Conservation (phyloP, 2,888 invertebrate species). For the Drosophila mercatorum region DNA sequence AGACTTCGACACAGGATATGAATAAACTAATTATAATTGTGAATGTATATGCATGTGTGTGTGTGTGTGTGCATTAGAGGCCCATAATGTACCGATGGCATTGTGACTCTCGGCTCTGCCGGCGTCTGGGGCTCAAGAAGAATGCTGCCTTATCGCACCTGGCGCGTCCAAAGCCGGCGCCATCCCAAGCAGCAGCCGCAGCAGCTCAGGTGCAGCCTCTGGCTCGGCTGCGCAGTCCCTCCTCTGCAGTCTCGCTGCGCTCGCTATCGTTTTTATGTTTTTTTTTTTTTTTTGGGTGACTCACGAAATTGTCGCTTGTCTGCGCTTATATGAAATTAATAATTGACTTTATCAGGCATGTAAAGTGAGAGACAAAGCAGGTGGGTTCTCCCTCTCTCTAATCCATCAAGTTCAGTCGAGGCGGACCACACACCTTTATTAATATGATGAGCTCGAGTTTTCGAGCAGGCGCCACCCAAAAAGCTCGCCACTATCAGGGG, state of each 20-base stretch:
- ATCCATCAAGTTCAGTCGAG: conserved; percentile 62
- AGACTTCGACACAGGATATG: conserved; percentile 77
- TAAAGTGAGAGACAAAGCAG: conserved; percentile 62
- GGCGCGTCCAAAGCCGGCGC: conserved; percentile 73
- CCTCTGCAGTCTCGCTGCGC: conserved; percentile 14
- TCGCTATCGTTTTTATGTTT: conserved; percentile 58
- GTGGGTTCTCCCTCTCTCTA: conserved; percentile 39
- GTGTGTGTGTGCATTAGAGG: conserved; percentile 69
- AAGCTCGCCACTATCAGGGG: conserved; percentile 68
- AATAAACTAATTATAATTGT: conserved; percentile 78
- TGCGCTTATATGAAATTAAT: conserved; percentile 69
- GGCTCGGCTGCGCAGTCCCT: conserved; percentile 4
- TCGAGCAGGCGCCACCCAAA: conserved; percentile 64
- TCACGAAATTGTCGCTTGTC: conserved; percentile 60
- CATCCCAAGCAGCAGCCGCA: conserved; percentile 47
- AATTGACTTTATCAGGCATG: conserved; percentile 72
- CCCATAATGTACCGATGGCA: conserved; percentile 49
- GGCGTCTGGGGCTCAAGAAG: conserved; percentile 69
- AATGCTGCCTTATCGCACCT: conserved; percentile 77
- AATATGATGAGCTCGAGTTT: conserved; percentile 44
- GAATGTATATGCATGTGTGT: conserved; percentile 19
- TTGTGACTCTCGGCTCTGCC: conserved; percentile 20
- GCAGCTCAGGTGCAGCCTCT: conserved; percentile 60
- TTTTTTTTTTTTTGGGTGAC: conserved; percentile 60
- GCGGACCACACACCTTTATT: conserved; percentile 53